Base-by-base conservation (phyloP, 2,113 vertebrate genomes). In the Cololabis saira region DNA sequence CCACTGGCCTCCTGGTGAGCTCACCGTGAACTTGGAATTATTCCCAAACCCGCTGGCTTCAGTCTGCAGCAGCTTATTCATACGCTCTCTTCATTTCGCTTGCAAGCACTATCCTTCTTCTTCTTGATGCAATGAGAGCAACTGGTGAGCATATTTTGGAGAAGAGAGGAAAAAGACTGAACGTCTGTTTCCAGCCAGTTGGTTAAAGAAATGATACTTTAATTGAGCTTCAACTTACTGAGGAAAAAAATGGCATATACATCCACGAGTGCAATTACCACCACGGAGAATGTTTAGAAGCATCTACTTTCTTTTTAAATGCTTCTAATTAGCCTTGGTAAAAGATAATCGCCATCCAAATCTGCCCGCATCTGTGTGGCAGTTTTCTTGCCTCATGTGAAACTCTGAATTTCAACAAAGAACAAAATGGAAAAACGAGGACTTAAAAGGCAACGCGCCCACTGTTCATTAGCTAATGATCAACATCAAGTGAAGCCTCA, bases 261-360 rank as follows among this genome's bases (percentile, higher is more conserved):
- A 82, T 80, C 58, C 47, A 51, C n/a, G 12, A 61, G 57, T 18
- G 27, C 71, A 82, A 78, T 87, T 86, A 88, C 55, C 56, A 43
- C 49, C 13, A 37, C 48, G 61, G 48, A 70, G 54, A 49, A 37
- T 78, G 70, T 82, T 84, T 77, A 61, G 71, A 71, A 62, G 78
- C 64, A 69, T 75, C 61, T 24, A 62, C 68, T 75, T 68, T 79
- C 50, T 63, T 64, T 76, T 55, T 47, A 82, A 83, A 85, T 68
- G 53, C 22, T 40, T 78, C 68, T 84, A 81, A 87, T 80, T 83
- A 78, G 78, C 71, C 76, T 75, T 27, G 17, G 70, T 72, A 61
- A 79, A 78, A 63, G 79, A 88, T 85, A 85, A 87, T 87, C 74
- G 79, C 57, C 74, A 76, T 55, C 27, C 30, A 79, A 77, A 27